Conservation (phyloP, 2,797 vertebrate genomes). For the Halcyon chelicuti region DNA sequence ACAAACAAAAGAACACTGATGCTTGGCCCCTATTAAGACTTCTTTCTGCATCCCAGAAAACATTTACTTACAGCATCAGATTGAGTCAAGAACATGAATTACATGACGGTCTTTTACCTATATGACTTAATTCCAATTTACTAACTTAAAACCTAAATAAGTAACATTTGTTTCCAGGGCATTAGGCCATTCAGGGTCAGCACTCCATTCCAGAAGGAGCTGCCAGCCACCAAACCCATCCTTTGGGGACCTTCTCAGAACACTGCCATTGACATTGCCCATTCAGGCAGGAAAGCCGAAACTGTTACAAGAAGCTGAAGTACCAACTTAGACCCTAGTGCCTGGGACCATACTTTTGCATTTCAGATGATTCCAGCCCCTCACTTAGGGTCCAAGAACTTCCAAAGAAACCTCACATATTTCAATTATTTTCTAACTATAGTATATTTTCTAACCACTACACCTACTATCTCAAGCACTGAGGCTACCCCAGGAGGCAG, state of each 20-base stretch:
- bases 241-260: background rate
- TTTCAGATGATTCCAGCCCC: background rate
- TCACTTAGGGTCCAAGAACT: background rate
- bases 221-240: background rate
- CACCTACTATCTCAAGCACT: background rate
- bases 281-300: background rate
- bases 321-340: background rate
- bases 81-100: background rate
- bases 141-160: slow-evolving; percentile 14
- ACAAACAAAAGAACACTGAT: background rate
- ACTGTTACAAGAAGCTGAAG: background rate
- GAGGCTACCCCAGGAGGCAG: background rate
- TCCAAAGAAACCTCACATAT: background rate
- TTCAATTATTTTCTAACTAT: background rate
- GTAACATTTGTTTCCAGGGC: background rate
- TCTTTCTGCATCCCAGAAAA: background rate
- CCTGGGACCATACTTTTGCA: background rate
- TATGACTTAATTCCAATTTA: background rate
- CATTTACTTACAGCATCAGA: background rate
- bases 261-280: background rate
- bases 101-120: background rate
- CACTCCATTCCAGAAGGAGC: background rate
- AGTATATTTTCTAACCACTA: background rate
- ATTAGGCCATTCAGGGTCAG: background rate
- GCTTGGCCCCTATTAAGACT: background rate